These are phyloP conservation scores for Elaphurus davidianus DNA, from an alignment of 2,113 vertebrate genomes.

Conservation along the genomic window DNA sequence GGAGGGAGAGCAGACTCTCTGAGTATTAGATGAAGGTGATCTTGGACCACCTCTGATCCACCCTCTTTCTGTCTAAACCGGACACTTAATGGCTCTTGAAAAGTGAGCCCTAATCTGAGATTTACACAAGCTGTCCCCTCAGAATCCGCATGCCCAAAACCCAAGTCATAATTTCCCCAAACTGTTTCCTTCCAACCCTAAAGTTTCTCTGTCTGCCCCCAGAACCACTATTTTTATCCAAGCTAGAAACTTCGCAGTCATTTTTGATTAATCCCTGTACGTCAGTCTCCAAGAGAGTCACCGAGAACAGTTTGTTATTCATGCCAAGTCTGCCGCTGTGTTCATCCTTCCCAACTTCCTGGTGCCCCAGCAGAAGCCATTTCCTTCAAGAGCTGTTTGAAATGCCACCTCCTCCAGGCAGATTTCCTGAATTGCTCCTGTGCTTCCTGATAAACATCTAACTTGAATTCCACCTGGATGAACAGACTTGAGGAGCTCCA, in stretches of 20 bases:
- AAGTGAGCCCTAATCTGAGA: neutral
- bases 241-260: neutral
- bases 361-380: neutral
- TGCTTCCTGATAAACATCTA: neutral
- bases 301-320: neutral
- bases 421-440: neutral
- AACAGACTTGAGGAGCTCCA: neutral
- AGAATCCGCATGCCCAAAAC: neutral
- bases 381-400: neutral
- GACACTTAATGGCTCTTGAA: neutral
- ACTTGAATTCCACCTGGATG: neutral
- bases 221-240: conserved; percentile 11
- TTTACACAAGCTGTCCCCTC: neutral
- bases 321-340: neutral
- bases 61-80: neutral
- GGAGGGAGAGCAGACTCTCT: neutral
- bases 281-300: neutral
- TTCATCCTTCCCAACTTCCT: neutral
- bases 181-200: neutral
- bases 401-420: neutral
- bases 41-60: neutral
- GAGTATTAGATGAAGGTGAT: neutral
- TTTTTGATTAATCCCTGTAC: neutral
- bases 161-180: neutral
- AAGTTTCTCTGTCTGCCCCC: neutral